These are phyloP conservation scores for Mobula hypostoma DNA, from an alignment of 2,113 vertebrate species.

Conservation along the genomic window DNA sequence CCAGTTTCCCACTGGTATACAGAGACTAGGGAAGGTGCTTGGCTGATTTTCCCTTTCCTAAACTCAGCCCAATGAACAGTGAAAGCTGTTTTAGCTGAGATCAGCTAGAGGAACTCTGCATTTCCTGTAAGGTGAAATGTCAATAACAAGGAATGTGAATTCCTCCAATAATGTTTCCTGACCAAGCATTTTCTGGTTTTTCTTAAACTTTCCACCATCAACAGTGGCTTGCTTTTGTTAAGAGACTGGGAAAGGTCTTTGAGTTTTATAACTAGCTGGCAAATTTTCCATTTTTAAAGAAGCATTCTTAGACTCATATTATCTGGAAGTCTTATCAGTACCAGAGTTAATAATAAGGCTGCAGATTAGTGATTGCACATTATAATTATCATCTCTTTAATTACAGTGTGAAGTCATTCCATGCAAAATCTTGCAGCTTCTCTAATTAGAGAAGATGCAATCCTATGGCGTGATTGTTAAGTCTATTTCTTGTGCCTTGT, in stretches of 20 bases:
- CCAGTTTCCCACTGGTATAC: not conserved
- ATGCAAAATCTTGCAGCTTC: not conserved
- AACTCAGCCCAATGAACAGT: not conserved
- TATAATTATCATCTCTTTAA: slow-evolving; percentile 19
- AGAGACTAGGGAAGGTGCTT: not conserved
- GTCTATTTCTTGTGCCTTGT: not conserved
- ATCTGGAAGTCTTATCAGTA: not conserved
- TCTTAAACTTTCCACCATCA: too few species aligned
- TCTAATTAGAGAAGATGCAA: not conserved
- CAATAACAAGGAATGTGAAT: too few species aligned
- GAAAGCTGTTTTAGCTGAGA: not conserved
- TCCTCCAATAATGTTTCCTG: too few species aligned
- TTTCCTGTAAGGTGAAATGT: too few species aligned
- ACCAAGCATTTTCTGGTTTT: too few species aligned
- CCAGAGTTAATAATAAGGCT: slow-evolving; percentile 19
- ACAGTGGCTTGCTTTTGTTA: too few species aligned
- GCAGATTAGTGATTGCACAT: not conserved
- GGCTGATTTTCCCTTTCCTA: not conserved
- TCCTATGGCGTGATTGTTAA: not conserved
- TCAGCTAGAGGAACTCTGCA: not conserved
- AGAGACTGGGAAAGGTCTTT: not conserved
- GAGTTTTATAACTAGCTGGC: not conserved
- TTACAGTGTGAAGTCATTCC: slow-evolving; percentile 20
- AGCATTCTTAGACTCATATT: not conserved
- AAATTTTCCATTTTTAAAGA: not conserved